Conservation (phyloP, 2,888 invertebrate genomes). For the Auanema freiburgensis region DNA sequence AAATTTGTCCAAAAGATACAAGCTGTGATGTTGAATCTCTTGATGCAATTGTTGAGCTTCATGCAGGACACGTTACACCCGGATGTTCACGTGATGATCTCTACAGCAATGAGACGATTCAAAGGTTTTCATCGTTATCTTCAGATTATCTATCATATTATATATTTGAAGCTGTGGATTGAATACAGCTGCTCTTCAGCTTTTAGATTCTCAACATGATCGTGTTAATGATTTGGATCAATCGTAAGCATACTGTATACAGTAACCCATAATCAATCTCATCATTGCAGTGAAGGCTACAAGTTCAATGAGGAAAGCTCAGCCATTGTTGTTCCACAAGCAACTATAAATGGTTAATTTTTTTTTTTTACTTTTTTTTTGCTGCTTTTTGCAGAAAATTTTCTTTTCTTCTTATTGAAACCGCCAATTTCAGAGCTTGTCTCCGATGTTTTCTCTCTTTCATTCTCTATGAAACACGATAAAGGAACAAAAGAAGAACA, state of each 20-base stretch:
- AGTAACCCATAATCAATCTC: neutral
- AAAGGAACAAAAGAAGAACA: slow-evolving; percentile 76
- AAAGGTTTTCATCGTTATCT: slow-evolving; percentile 25
- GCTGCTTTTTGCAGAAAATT: neutral
- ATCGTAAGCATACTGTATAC: too few species aligned
- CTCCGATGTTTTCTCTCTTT: slow-evolving; percentile 76
- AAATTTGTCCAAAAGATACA: slow-evolving; percentile 20
- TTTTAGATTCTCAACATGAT: too few species aligned
- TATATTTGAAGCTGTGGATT: too few species aligned
- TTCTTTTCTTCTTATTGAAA: neutral
- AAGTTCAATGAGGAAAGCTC: slow-evolving; percentile 23
- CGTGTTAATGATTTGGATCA: too few species aligned
- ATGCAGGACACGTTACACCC: slow-evolving; percentile 86
- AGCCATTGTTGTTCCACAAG: slow-evolving; percentile 22
- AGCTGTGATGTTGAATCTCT: slow-evolving; percentile 57
- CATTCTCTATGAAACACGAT: slow-evolving; percentile 92
- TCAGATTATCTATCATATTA: neutral
- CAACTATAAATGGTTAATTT: slow-evolving; percentile 2
- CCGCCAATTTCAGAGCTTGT: slow-evolving; percentile 66
- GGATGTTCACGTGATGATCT: slow-evolving; percentile 92
- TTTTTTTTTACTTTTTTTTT: neutral
- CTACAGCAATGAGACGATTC: slow-evolving; percentile 66
- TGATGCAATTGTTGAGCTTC: slow-evolving; percentile 71
- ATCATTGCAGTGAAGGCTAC: slow-evolving; percentile 3
- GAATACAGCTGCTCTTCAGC: too few species aligned